Percentiles rank a stretch among this genome's conserved stretches.
Conservation (phyloP, 2,888 invertebrate species). For the Slavum lentiscoides region DNA sequence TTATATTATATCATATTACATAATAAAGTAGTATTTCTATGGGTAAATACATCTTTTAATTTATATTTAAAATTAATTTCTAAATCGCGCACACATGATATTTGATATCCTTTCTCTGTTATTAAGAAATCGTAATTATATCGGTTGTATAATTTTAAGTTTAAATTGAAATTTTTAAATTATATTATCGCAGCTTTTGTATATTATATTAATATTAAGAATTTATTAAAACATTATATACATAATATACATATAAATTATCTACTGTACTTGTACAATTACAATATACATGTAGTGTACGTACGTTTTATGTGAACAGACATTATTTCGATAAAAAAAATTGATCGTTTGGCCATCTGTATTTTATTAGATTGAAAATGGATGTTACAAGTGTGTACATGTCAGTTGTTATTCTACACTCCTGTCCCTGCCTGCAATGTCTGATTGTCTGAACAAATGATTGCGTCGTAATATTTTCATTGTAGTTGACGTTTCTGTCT, state of each 20-base stretch:
- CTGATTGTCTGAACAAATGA: constrained; percentile 9
- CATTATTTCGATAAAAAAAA: constrained; percentile 30
- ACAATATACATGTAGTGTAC: background rate
- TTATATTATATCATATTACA: no score
- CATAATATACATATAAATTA: background rate
- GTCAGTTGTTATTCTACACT: constrained; percentile 45
- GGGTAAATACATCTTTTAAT: no score
- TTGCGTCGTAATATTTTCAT: constrained; percentile 29
- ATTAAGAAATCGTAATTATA: background rate
- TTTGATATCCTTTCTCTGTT: background rate
- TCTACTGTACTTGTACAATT: no score
- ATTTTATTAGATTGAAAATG: constrained; percentile 44
- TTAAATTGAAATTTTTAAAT: background rate
- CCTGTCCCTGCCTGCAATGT: constrained; percentile 7
- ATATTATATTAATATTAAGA: background rate
- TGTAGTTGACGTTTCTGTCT: constrained; percentile 43
- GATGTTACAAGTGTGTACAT: constrained; percentile 26
- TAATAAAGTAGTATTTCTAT: no score
- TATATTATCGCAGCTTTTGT: background rate
- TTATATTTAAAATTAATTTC: background rate
- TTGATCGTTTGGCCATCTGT: constrained; percentile 24
- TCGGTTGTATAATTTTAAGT: background rate
- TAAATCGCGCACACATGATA: no score
- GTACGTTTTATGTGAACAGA: background rate
- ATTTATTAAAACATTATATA: no score